These are phyloP conservation scores for Ferrisia virgata DNA, from an alignment of 2,888 invertebrate species.

Conservation along the genomic window DNA sequence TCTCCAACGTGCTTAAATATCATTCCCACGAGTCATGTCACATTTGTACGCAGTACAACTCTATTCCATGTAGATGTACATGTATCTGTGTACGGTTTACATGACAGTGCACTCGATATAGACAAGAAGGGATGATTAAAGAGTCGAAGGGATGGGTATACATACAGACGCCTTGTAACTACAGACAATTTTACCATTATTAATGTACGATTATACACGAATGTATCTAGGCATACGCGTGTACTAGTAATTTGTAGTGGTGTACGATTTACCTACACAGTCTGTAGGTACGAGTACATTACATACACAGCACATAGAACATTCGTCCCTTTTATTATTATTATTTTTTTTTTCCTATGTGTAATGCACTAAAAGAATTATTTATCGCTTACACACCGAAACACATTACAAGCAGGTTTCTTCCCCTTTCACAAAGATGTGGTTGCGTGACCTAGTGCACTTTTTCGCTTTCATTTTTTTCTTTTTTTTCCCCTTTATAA, in stretches of 20 bases:
- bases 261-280: neutral
- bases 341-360: neutral
- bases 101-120: neutral
- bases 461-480: neutral
- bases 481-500: no score
- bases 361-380: slow-evolving; percentile 1
- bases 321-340: neutral
- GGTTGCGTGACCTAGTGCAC: neutral
- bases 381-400: neutral
- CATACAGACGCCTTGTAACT: neutral
- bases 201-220: neutral
- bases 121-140: neutral
- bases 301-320: no score
- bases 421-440: neutral
- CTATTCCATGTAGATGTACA: neutral
- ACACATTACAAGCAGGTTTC: neutral
- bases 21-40: neutral
- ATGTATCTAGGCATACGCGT: no score
- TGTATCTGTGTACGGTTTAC: neutral
- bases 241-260: neutral
- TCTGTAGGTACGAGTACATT: no score
- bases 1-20: neutral
- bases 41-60: neutral
- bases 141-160: neutral
- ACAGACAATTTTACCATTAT: neutral